A percentile compares a stretch with the other conserved stretches of the same genome.
Conservation (phyloP, 2,113 vertebrate genomes). For the Polypterus bichir region DNA sequence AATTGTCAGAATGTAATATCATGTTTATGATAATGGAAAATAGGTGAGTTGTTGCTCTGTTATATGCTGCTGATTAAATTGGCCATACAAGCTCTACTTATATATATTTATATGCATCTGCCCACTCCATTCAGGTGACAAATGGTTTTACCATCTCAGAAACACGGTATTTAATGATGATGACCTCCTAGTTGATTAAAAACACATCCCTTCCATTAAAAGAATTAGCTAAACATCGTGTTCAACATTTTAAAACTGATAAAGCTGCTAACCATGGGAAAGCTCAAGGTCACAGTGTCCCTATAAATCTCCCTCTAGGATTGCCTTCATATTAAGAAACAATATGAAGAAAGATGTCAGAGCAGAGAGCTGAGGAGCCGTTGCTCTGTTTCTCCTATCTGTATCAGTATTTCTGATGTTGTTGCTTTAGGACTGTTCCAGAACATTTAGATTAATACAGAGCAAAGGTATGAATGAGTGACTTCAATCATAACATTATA, state of each 20-base stretch:
- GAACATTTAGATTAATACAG: too few species aligned
- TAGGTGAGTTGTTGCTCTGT: slow-evolving; percentile 37
- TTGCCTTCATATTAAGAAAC: too few species aligned
- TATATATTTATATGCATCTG: slow-evolving; percentile 10
- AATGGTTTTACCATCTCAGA: not conserved
- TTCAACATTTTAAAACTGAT: slow-evolving; percentile 43
- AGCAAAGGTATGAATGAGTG: too few species aligned
- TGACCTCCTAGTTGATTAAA: slow-evolving; percentile 30
- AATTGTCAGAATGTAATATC: slow-evolving; percentile 16
- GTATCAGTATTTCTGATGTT: too few species aligned
- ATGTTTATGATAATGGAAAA: slow-evolving; percentile 34
- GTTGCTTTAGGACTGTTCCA: too few species aligned
- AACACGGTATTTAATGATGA: not conserved
- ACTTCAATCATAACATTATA: too few species aligned
- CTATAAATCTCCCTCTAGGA: too few species aligned
- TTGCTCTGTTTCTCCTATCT: too few species aligned
- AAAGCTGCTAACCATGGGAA: slow-evolving; percentile 15
- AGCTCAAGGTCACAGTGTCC: too few species aligned
- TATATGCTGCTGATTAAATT: slow-evolving; percentile 36
- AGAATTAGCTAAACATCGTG: slow-evolving; percentile 30
- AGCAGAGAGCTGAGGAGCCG: too few species aligned
- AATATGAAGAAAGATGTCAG: too few species aligned
- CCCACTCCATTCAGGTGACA: slow-evolving; percentile 23
- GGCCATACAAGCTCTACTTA: slow-evolving; percentile 32
- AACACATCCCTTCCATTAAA: slow-evolving; percentile 26